These are phyloP conservation scores for Oenanthe melanoleuca DNA, from an alignment of 2,113 vertebrate species.

Conservation along the genomic window DNA sequence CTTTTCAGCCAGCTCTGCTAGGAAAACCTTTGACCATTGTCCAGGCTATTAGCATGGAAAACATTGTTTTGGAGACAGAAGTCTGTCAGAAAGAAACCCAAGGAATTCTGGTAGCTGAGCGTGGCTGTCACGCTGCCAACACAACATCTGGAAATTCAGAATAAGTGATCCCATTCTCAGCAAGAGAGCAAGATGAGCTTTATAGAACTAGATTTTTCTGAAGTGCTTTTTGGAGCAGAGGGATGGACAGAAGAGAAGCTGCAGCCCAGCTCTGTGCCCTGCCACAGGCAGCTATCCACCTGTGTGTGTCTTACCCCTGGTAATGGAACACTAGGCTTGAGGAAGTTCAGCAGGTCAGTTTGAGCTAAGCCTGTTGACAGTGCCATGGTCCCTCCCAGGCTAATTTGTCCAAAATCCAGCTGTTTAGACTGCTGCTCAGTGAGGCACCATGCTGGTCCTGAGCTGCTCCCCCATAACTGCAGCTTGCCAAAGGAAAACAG, in stretches of 20 bases:
- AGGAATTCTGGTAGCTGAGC: constrained; percentile 27
- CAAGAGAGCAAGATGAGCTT: not conserved
- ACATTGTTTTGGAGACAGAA: constrained; percentile 46
- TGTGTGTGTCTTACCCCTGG: not conserved
- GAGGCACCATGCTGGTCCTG: not conserved
- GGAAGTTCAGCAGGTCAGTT: not conserved
- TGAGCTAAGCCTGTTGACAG: not conserved
- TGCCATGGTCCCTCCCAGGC: not conserved
- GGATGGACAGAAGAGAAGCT: not conserved
- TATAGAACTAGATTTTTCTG: not conserved
- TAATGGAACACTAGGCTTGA: not conserved
- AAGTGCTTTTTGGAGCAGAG: not conserved
- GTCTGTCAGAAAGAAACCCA: constrained; percentile 20
- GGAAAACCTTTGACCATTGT: constrained; percentile 32
- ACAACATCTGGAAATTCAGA: constrained; percentile 4
- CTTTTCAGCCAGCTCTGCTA: constrained; percentile 40
- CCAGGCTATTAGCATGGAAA: constrained; percentile 46
- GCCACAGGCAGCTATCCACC: not conserved
- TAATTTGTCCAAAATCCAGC: not conserved
- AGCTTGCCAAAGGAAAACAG: not conserved
- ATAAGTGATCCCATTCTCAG: not conserved
- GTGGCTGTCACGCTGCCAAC: not conserved
- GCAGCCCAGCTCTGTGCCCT: not conserved
- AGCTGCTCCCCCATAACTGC: not conserved
- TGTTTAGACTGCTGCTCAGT: not conserved